Evolutionary conservation across 2,113 vertebrate species (phyloP).

Genomic region (Leptobrachium leishanense): DNA sequence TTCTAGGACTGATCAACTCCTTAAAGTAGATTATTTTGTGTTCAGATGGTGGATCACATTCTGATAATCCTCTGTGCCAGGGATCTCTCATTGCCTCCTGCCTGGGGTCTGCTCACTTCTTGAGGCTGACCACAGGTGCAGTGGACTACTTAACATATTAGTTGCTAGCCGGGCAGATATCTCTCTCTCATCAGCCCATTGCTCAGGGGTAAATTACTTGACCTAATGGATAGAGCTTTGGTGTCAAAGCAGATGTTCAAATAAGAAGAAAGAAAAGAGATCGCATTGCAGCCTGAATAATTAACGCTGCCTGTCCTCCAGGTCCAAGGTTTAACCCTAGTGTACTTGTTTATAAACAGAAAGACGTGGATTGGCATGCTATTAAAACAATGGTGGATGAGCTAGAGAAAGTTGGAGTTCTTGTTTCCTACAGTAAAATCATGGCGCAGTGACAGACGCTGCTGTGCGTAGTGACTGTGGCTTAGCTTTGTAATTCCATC

Average conservation of each 20-base stretch:
- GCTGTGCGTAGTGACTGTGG: neutral
- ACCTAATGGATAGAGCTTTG: neutral
- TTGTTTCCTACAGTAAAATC: neutral
- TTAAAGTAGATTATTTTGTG: no score
- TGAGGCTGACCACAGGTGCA: conserved; percentile 2
- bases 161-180: neutral
- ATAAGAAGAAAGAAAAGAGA: neutral
- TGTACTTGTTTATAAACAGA: no score
- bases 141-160: neutral
- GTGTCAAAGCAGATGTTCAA: conserved; percentile 28
- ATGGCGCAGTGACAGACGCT: neutral
- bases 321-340: neutral
- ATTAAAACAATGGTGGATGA: no score
- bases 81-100: no score
- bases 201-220: neutral
- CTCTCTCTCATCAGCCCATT: neutral
- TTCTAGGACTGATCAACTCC: no score
- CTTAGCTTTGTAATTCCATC: conserved; percentile 11
- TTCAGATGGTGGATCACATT: no score
- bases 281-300: conserved; percentile 17
- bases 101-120: neutral
- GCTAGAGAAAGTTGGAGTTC: neutral
- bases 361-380: neutral
- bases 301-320: neutral
- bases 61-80: no score